phyloP scores from a whole-genome alignment of 1,140 invertebrate genomes.

The Pogonomyrmex californicus region DNA sequence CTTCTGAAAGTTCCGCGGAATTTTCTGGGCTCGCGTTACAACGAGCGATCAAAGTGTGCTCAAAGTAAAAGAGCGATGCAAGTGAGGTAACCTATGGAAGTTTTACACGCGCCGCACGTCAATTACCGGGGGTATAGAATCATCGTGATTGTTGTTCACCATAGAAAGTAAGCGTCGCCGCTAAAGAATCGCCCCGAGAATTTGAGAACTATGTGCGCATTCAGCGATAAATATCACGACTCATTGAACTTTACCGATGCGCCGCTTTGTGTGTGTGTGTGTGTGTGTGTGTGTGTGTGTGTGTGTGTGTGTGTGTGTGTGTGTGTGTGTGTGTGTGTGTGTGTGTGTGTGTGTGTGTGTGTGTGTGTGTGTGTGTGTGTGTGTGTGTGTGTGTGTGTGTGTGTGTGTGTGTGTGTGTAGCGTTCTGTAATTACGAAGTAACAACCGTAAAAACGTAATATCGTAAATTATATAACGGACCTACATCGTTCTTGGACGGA shows the following conservation, averaged over 20 bases:
- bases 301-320: too few species aligned
- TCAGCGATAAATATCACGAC: constrained; percentile 69
- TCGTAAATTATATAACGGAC: constrained; percentile 30
- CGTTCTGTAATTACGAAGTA: constrained; percentile 39
- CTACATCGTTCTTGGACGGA: background rate
- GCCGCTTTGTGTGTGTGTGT: background rate
- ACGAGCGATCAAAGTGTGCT: background rate
- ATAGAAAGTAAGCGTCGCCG: constrained; percentile 33
- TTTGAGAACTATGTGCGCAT: constrained; percentile 51
- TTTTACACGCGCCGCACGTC: constrained; percentile 46
- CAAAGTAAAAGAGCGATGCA: constrained; percentile 33
- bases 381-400: too few species aligned
- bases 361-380: too few species aligned
- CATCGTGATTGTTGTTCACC: constrained; percentile 52
- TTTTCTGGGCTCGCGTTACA: constrained; percentile 26
- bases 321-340: background rate
- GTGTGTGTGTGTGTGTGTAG: background rate
- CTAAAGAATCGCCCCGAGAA: constrained; percentile 43
- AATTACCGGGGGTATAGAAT: constrained; percentile 50
- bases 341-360: background rate
- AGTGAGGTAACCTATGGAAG: constrained; percentile 29
- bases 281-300: too few species aligned
- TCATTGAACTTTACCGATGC: constrained; percentile 60
- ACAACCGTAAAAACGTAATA: constrained; percentile 44
- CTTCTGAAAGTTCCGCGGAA: constrained; percentile 42